Evolutionary conservation across 2,888 invertebrate species (phyloP).

Genomic region (Odontocerum albicorne): DNA sequence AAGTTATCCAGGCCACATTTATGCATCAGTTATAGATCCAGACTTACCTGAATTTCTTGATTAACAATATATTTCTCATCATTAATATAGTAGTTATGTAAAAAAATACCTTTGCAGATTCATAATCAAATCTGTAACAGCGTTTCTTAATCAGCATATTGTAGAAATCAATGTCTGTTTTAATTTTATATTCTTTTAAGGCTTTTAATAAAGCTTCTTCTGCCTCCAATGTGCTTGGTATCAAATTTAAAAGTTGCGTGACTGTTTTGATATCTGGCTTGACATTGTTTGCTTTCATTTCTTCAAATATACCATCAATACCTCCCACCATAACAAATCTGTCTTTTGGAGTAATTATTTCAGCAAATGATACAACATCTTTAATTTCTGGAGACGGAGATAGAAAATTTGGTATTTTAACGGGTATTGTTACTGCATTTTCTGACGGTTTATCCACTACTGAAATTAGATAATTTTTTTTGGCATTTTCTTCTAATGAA

Average conservation of each 20-base stretch:
- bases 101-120: conserved; percentile 65
- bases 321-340: conserved; percentile 81
- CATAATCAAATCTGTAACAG: conserved; percentile 68
- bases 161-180: conserved; percentile 79
- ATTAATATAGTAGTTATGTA: too few relatives aligned
- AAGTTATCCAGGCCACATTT: too few relatives aligned
- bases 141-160: conserved; percentile 85
- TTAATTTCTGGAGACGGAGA: conserved; percentile 61
- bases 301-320: conserved; percentile 68
- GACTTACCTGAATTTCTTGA: too few relatives aligned
- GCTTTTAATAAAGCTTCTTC: conserved; percentile 69
- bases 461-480: not conserved
- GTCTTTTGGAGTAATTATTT: conserved; percentile 63
- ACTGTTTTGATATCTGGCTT: conserved; percentile 79
- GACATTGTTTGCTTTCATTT: conserved; percentile 69
- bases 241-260: conserved; percentile 71
- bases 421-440: not conserved
- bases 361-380: conserved; percentile 59
- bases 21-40: too few relatives aligned
- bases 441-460: not conserved
- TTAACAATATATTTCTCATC: too few relatives aligned
- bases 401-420: conserved; percentile 50
- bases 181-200: conserved; percentile 62
- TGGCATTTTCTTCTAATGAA: not conserved
- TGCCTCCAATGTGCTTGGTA: conserved; percentile 65